These are phyloP conservation scores for Gymnoscopelus braueri DNA, from an alignment of 2,797 vertebrate species.

Conservation along the genomic window DNA sequence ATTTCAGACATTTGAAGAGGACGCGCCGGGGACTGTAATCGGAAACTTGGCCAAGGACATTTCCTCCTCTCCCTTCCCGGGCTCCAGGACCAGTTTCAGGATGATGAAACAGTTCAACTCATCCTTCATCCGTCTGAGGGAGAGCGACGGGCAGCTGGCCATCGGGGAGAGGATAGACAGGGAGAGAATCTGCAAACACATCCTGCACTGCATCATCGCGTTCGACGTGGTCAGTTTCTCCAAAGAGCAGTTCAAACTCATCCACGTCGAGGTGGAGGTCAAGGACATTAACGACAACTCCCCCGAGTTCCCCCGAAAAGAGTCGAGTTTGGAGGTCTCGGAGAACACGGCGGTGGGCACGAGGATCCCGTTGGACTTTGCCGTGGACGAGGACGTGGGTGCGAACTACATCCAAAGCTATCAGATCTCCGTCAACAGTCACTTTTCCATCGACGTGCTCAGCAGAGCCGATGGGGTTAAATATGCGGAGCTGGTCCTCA, in stretches of 20 bases:
- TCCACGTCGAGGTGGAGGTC: slow-evolving; percentile 97
- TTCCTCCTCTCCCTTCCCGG: slow-evolving; percentile 76
- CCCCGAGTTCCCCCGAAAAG: slow-evolving; percentile 88
- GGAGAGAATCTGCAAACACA: slow-evolving; percentile 88
- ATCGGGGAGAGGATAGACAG: slow-evolving; percentile 91
- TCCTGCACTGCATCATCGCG: slow-evolving; percentile 87
- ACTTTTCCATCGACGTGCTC: slow-evolving; percentile 93
- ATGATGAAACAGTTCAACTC: slow-evolving; percentile 94
- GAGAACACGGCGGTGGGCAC: slow-evolving; percentile 91
- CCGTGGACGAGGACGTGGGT: slow-evolving; percentile 91
- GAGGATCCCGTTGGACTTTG: slow-evolving; percentile 90
- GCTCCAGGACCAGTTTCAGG: slow-evolving; percentile 85
- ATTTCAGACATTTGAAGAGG: slow-evolving; percentile 94
- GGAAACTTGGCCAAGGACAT: slow-evolving; percentile 94
- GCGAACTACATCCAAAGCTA: slow-evolving; percentile 93
- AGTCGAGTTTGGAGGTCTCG: slow-evolving; percentile 90
- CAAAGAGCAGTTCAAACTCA: slow-evolving; percentile 90
- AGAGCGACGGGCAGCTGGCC: slow-evolving; percentile 93
- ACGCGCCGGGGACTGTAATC: slow-evolving; percentile 92
- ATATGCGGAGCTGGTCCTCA: slow-evolving; percentile 93
- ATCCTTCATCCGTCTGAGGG: slow-evolving; percentile 89
- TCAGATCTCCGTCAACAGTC: slow-evolving; percentile 91
- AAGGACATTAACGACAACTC: slow-evolving; percentile 95
- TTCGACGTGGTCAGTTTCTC: slow-evolving; percentile 96
- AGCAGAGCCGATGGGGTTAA: slow-evolving; percentile 93